Percentiles rank a stretch among this genome's conserved stretches.
Evolutionary conservation across 1,140 invertebrate genomes (phyloP).

Genomic region (Nymphalis io): DNA sequence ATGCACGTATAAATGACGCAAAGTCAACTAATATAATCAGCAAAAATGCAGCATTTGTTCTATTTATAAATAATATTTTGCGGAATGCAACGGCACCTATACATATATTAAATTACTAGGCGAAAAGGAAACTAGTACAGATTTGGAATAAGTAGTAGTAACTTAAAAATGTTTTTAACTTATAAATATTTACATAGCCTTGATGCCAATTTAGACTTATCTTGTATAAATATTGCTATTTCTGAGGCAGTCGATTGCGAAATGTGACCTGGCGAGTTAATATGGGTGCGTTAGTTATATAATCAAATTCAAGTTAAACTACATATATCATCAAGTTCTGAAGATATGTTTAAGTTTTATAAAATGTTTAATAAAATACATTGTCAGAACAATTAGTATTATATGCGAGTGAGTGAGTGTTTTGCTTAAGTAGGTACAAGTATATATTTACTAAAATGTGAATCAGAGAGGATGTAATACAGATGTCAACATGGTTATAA

Average conservation of each 20-base stretch:
- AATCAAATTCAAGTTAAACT: background rate
- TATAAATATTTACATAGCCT: constrained; percentile 16
- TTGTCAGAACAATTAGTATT: too few species aligned
- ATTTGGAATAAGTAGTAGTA: background rate
- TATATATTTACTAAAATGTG: background rate
- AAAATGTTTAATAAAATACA: too few species aligned
- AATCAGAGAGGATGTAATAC: constrained; percentile 23
- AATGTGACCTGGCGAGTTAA: constrained; percentile 10
- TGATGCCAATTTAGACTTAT: constrained; percentile 17
- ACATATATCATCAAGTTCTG: background rate
- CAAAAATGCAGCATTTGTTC: background rate
- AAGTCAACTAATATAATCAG: background rate
- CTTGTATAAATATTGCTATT: constrained; percentile 14
- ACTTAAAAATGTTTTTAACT: background rate
- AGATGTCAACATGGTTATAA: constrained; percentile 34
- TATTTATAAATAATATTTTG: background rate
- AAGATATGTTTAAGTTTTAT: background rate
- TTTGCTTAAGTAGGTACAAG: background rate
- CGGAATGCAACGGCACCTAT: background rate
- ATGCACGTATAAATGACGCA: background rate
- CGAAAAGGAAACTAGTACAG: too few species aligned
- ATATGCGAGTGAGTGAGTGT: too few species aligned
- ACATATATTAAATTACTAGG: background rate
- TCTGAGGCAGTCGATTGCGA: constrained; percentile 8
- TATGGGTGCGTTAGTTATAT: constrained; percentile 4